Percentiles rank a stretch among this genome's conserved stretches.
These are phyloP conservation scores for Odontomyia ornata DNA, from an alignment of 2,888 invertebrate genomes.

Conservation along the genomic window DNA sequence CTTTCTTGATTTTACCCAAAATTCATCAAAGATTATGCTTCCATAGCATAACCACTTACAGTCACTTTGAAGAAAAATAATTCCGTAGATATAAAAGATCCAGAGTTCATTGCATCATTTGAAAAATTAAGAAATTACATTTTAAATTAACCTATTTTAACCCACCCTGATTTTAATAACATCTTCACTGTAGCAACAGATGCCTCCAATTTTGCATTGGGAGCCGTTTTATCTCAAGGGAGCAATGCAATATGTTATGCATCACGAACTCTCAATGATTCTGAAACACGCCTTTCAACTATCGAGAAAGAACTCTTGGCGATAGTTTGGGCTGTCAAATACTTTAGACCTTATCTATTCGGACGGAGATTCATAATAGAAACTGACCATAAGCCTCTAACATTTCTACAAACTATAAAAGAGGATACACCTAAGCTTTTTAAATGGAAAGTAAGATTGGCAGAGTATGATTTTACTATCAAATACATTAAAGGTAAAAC, in stretches of 20 bases:
- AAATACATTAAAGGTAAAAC: conserved; percentile 51
- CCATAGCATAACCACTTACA: not conserved
- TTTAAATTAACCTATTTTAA: not conserved
- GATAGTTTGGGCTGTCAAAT: conserved; percentile 33
- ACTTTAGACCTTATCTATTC: conserved; percentile 10
- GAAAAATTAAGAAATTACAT: conserved; percentile 1
- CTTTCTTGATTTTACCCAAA: conserved; percentile 50
- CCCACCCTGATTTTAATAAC: not conserved
- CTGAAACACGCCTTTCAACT: conserved; percentile 33
- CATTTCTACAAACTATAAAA: conserved; percentile 51
- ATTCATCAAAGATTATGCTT: conserved; percentile 6
- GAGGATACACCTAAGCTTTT: conserved; percentile 52
- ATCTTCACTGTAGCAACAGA: conserved; percentile 53
- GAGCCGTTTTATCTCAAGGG: conserved; percentile 52
- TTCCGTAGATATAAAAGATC: not conserved
- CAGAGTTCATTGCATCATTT: not conserved
- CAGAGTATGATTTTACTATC: conserved; percentile 54
- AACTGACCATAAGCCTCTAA: conserved; percentile 54
- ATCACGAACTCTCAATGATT: conserved; percentile 17
- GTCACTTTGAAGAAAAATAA: not conserved
- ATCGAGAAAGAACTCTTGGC: conserved; percentile 54
- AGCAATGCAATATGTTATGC: conserved; percentile 53
- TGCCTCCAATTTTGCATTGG: conserved; percentile 53
- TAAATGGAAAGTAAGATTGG: conserved; percentile 54
- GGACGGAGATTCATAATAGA: conserved; percentile 54